Evolutionary conservation across 2,888 invertebrate species (phyloP).

Genomic region (Amblyteles armatorius): DNA sequence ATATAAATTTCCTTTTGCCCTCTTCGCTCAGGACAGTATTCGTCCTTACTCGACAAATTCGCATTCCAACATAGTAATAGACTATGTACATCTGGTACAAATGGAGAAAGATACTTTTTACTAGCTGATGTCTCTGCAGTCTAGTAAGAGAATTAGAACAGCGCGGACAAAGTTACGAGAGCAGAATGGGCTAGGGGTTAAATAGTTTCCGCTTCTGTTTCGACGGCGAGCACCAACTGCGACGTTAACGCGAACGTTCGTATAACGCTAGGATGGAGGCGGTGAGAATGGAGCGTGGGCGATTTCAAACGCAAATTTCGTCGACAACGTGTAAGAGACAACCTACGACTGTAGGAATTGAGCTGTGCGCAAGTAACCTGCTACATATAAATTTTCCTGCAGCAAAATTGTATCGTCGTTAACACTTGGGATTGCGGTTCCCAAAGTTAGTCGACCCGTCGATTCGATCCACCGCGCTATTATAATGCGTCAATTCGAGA

Average conservation of each 20-base stretch:
- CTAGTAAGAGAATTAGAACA: conserved; percentile 56
- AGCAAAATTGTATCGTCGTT: conserved; percentile 36
- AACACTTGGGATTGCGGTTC: conserved; percentile 77
- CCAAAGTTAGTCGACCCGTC: conserved; percentile 77
- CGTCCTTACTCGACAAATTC: conserved; percentile 19
- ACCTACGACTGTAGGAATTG: conserved; percentile 64
- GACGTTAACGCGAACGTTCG: conserved; percentile 17
- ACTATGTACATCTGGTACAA: neutral
- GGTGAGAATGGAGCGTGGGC: conserved; percentile 59
- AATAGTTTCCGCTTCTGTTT: conserved; percentile 60
- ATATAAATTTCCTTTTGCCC: conserved; percentile 16
- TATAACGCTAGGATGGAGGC: neutral
- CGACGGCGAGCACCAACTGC: neutral
- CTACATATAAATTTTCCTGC: conserved; percentile 40
- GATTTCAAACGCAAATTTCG: conserved; percentile 82
- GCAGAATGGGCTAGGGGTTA: conserved; percentile 54
- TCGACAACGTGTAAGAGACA: conserved; percentile 61
- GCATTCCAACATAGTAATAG: conserved; percentile 1
- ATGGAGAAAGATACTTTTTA: conserved; percentile 12
- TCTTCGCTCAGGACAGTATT: neutral
- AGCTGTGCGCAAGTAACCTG: neutral
- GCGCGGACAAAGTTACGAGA: conserved; percentile 48
- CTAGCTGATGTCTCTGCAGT: conserved; percentile 24
- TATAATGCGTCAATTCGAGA: conserved; percentile 75
- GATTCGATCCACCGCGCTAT: conserved; percentile 74